Base-by-base conservation (phyloP, 1,140 invertebrate genomes). In the Mycetomoellerius zeteki region DNA sequence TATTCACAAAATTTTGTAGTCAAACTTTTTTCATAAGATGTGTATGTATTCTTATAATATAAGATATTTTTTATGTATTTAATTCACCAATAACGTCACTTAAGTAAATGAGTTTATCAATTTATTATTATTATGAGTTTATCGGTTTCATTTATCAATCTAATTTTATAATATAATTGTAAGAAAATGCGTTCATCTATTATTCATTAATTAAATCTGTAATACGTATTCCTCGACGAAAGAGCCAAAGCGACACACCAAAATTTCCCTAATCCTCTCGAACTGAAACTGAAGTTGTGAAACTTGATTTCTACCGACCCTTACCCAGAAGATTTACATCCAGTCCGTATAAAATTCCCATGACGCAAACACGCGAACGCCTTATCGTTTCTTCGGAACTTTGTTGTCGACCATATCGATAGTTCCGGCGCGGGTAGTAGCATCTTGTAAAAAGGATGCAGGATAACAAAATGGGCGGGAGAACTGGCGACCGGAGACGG, bases 321-420 rank as follows among this genome's bases (percentile, higher is more conserved):
- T 37, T 16, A 1, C 24, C 7, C 12, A 16, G 4, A 24, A 33
- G 62, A 62, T 82, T 82, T 80, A 37, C 54, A 76, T 65, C 8
- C 27, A 50, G 37, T 12, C 37, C 78, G 52, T n/a, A 56, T 75
- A 84, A 84, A 84, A 84, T 75, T 84, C 24, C n/a, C 24, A 54
- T 21, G 47, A 27, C 76, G 19, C 37, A 43, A 33, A 67, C 24
- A 3, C 24, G 19, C 19, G 12, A 50, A 21, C 37, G 80, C n/a
- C 14, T 84, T 73, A 84, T 84, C 80, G 69, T 60, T 73, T 60
- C 37, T 27, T 27, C 80, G 69, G 5, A 56, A 50, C 37, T 14
- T 75, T 75, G 69, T 75, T 71, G 80, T 71, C 69, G 80, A 84
- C 69, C 69, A 84, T 84, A 75, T 43, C 80, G 80, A 75, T 75